These are phyloP conservation scores for Turnix velox DNA, from an alignment of 2,113 vertebrate genomes.

Conservation along the genomic window DNA sequence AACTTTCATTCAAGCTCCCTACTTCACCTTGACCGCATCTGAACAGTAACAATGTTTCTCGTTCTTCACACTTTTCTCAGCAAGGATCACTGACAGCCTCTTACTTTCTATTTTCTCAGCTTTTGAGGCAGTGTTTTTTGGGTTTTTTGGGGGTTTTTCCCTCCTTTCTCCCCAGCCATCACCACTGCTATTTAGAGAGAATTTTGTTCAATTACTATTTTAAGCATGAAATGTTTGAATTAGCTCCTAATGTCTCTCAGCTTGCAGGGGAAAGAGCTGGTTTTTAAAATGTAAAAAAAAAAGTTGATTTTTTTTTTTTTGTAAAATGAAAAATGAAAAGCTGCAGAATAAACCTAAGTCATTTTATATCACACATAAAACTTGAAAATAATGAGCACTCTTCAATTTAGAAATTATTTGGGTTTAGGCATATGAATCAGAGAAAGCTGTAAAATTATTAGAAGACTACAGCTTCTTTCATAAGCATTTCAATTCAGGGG, in stretches of 20 bases:
- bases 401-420: slow-evolving; percentile 66
- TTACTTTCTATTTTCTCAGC: slow-evolving; percentile 48
- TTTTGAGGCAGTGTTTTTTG: slow-evolving; percentile 21
- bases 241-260: slow-evolving; percentile 31
- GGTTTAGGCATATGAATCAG: slow-evolving; percentile 61
- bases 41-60: slow-evolving; percentile 53
- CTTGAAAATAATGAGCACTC: slow-evolving; percentile 63
- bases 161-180: neutral
- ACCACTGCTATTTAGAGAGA: slow-evolving; percentile 32
- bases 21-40: slow-evolving; percentile 54
- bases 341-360: slow-evolving; percentile 52
- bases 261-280: neutral
- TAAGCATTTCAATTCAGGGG: slow-evolving; percentile 67
- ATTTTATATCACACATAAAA: slow-evolving; percentile 54
- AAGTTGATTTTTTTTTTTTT: neutral
- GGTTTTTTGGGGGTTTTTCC: neutral
- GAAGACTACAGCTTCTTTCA: slow-evolving; percentile 37
- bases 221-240: slow-evolving; percentile 47
- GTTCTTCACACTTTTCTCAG: slow-evolving; percentile 59
- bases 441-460: slow-evolving; percentile 62
- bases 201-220: slow-evolving; percentile 59
- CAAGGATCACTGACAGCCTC: slow-evolving; percentile 56
- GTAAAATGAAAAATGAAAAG: slow-evolving; percentile 42
- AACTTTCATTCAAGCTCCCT: slow-evolving; percentile 50
- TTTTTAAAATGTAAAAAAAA: neutral